Percentiles rank a stretch among this genome's conserved stretches.
Evolutionary conservation across 2,113 vertebrate genomes (phyloP).

Genomic region (Picathartes gymnocephalus): DNA sequence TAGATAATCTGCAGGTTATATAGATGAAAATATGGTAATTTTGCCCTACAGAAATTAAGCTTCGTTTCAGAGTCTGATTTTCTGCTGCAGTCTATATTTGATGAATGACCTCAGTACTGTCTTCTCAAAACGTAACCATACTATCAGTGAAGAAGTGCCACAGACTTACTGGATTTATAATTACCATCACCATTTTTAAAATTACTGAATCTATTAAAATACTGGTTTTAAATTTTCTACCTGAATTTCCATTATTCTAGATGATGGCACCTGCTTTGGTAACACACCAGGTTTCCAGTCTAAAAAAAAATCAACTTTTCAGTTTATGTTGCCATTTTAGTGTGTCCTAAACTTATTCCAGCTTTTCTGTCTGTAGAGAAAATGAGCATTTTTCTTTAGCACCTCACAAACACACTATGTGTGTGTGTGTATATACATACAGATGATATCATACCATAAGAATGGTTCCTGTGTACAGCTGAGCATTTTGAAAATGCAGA

Average conservation of each 20-base stretch:
- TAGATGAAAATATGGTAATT: slow-evolving; percentile 15
- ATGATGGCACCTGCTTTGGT: neutral
- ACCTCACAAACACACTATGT: neutral
- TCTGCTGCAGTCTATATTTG: neutral
- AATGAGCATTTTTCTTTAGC: neutral
- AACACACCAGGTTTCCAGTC: neutral
- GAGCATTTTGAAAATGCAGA: neutral
- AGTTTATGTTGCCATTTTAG: neutral
- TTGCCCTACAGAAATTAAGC: neutral
- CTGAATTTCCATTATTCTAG: neutral
- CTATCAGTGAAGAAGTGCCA: neutral
- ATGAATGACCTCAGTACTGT: neutral
- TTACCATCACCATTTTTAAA: neutral
- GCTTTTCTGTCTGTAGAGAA: neutral
- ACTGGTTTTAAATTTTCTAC: neutral
- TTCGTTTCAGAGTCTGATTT: neutral
- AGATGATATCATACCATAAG: neutral
- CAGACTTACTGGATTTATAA: neutral
- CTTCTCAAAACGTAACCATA: neutral
- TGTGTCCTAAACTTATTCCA: neutral
- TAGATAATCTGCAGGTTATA: slow-evolving; percentile 32
- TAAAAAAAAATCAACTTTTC: neutral
- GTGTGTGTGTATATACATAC: rapidly evolving
- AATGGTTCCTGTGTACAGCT: neutral
- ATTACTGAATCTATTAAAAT: neutral